Evolutionary conservation across 2,888 invertebrate genomes (phyloP), one percentile per base, ranked within the genome.

Genomic region (Alcis repandata): DNA sequence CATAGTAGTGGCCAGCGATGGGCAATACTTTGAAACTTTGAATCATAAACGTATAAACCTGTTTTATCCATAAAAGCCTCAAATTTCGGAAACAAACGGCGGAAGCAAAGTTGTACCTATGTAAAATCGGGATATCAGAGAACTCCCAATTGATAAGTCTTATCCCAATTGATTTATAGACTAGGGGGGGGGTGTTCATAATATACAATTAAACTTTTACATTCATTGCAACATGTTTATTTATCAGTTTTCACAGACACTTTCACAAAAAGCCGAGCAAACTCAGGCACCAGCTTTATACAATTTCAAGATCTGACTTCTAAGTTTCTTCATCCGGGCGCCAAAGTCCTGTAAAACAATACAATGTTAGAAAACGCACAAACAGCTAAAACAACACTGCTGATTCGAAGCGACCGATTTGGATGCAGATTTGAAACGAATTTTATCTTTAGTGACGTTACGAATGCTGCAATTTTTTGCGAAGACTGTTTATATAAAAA

Each of bases 271-370:
- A 6, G 3, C 8, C 11, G 2, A 20, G 11, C 36, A 8, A 41
- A 53, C n/a, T 11, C 22, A 19, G 11, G 10, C 40, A 20, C 20
- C 27, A 41, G 22, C 53, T 22, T 17, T 40, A 15, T 6, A 53
- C 6, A 27, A 53, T 46, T 41, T 22, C 38, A 43, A 19, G 27
- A 33, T 57, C 38, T 27, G 36, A 41, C 52, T 53, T 27, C 52
- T 27, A 43, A 51, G 51, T 36, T 36, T 57, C 69, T 67, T 81
- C 80, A 80, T 61, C 80, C 77, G 33, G 79, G 80, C 70, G 59
- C 68, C 79, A 76, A 70, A 65, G 61, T 64, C 74, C 80, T 81
- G 80, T 62, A 57, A 73, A 80, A 78, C 74, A 75, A 51, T 52
- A 54, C 41, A 67, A 54, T 7, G 48, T 67, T 70, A 69, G 67